Conservation (phyloP, 2,888 invertebrate species). For the Leucania comma region DNA sequence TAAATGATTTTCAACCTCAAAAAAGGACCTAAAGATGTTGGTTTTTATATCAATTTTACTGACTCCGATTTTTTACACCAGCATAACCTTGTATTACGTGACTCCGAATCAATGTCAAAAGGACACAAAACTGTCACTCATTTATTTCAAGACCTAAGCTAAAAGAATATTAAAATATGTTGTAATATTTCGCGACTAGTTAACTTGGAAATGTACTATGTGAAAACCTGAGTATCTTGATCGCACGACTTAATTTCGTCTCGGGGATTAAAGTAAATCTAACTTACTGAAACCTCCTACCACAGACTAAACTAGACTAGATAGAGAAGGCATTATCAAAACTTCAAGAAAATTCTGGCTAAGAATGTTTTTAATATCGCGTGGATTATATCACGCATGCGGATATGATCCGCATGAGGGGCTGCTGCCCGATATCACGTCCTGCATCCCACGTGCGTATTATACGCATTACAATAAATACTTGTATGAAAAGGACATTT, state of each 20-base stretch:
- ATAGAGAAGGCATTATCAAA: neutral
- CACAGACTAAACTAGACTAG: neutral
- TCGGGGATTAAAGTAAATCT: conserved; percentile 1
- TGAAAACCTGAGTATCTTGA: neutral
- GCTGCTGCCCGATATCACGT: too few species aligned
- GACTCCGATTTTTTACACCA: too few species aligned
- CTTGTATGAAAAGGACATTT: too few species aligned
- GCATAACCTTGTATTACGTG: too few species aligned
- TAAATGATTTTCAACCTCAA: too few species aligned
- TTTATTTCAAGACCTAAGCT: neutral
- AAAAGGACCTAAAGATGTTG: too few species aligned
- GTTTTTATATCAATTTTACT: too few species aligned
- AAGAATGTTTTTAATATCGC: too few species aligned
- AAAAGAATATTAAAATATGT: neutral
- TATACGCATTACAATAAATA: too few species aligned
- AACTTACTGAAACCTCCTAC: neutral
- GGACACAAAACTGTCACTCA: neutral
- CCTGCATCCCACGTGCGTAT: too few species aligned
- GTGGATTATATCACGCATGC: too few species aligned
- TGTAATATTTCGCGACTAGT: neutral
- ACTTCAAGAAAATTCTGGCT: neutral
- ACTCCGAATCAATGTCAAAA: neutral
- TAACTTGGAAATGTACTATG: neutral
- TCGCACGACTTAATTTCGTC: neutral
- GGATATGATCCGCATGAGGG: too few species aligned